Evolutionary conservation across 92 coral and sea anemone species (phyloP).

Genomic region (Zoanthus solanderi): DNA sequence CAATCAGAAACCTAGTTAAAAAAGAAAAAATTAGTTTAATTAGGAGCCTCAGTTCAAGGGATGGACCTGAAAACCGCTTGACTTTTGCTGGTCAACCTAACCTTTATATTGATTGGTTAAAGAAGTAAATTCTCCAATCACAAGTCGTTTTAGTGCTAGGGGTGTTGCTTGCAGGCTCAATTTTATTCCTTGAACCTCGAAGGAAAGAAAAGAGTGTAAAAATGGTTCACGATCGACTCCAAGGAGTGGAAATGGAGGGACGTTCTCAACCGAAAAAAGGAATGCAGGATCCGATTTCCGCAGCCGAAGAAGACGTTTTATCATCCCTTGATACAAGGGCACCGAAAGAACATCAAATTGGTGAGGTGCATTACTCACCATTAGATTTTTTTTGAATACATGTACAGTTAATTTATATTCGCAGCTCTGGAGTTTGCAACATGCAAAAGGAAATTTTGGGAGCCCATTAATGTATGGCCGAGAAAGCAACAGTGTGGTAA

Average conservation of each 20-base stretch:
- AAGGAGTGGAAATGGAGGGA: constrained; percentile 71
- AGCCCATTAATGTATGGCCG: too few relatives aligned
- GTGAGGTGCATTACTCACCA: constrained; percentile 42
- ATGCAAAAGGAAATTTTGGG: too few relatives aligned
- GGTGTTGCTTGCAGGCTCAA: constrained; percentile 38
- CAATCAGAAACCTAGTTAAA: constrained; percentile 32
- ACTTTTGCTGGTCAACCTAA: not conserved
- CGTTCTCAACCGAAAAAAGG: constrained; percentile 61
- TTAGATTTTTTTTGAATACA: not conserved
- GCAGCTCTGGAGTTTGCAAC: not conserved
- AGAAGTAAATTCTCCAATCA: not conserved
- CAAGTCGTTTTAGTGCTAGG: not conserved
- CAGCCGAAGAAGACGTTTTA: constrained; percentile 76
- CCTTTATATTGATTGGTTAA: constrained; percentile 12
- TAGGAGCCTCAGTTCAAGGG: not conserved
- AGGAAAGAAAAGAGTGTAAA: constrained; percentile 43
- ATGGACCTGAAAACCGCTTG: constrained; percentile 10
- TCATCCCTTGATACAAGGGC: constrained; percentile 72
- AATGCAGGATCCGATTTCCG: constrained; percentile 43
- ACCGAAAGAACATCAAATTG: constrained; percentile 86
- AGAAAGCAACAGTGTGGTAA: too few relatives aligned
- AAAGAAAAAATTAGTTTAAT: not conserved
- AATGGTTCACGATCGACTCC: constrained; percentile 86
- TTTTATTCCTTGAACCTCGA: too few relatives aligned
- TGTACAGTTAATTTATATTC: not conserved